Evolutionary conservation across 1,140 invertebrate genomes (phyloP), one percentile per base, ranked within the genome.

Genomic region (Gyrodactylus salaris): DNA sequence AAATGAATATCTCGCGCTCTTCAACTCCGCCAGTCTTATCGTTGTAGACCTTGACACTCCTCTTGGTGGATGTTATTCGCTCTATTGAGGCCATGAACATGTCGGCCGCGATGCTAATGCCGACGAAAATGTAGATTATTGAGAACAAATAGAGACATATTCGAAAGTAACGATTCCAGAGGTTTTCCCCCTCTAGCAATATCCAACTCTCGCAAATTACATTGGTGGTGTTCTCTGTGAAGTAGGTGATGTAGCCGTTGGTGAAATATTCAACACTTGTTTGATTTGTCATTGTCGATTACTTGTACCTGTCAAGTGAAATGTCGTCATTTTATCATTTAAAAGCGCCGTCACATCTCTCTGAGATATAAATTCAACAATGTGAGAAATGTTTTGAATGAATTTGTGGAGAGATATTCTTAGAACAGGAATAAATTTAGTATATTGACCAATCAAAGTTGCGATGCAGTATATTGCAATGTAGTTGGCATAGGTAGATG

Each of bases 61-160:
- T 22, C 26, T 71, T 25, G 25, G 21, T 25, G 1, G 70, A 71
- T 1, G 85, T 86, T 75, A 86, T 86, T 75, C 83, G 84, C 77
- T 86, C 85, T 74, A 86, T 86, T 73, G 85, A 79, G 27, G 83
- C 82, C 85, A 85, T 85, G 77, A 85, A 85, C 75, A 83, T 79
- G 76, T 84, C 84, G 27, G 84, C 82, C 2, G 86, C 82, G 75
- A 86, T 85, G 72, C 85, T 82, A 1, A 86, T 77, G n/a, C 80
- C 82, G 69, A 83, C 75, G 74, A 83, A 83, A 72, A 79, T 79
- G 78, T 85, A 86, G 1, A 86, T 75, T 0, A 86, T 78, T 1
- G 80, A 83, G 20, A 83, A 70, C 1, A 85, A 76, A 77, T 86
- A 86, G 19, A 85, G 76, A 26, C 78, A 73, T 71, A 25, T 24